These are phyloP conservation scores for Etheostoma perlongum DNA, from an alignment of 2,797 vertebrate genomes.

Conservation along the genomic window DNA sequence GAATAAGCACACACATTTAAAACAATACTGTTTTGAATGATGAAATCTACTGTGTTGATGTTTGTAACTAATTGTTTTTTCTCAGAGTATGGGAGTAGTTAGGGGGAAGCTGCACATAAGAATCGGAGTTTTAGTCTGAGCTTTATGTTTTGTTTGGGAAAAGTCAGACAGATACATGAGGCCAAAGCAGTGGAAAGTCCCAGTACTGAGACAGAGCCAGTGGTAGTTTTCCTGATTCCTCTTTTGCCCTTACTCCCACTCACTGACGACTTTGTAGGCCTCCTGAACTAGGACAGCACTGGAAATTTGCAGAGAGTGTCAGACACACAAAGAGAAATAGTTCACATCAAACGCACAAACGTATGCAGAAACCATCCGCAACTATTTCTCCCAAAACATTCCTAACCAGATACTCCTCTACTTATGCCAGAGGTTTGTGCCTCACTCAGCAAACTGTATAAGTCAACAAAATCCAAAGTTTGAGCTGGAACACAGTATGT, in stretches of 20 bases:
- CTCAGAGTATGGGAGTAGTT: slow-evolving; percentile 10
- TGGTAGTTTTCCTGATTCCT: slow-evolving; percentile 87
- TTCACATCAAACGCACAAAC: slow-evolving; percentile 50
- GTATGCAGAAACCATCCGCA: slow-evolving; percentile 64
- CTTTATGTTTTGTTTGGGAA: slow-evolving; percentile 68
- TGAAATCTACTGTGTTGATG: background rate
- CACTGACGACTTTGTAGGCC: slow-evolving; percentile 70
- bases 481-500: slow-evolving; percentile 50
- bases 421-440: slow-evolving; percentile 68
- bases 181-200: slow-evolving; percentile 93
- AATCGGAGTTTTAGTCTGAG: slow-evolving; percentile 20
- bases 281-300: slow-evolving; percentile 65
- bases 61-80: slow-evolving; percentile 8
- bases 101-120: slow-evolving; percentile 22
- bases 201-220: slow-evolving; percentile 88
- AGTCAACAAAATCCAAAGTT: slow-evolving; percentile 67
- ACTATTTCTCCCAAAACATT: slow-evolving; percentile 77
- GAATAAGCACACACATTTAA: slow-evolving; percentile 22
- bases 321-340: slow-evolving; percentile 45
- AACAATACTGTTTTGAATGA: slow-evolving; percentile 10
- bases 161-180: slow-evolving; percentile 64
- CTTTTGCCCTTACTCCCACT: slow-evolving; percentile 72
- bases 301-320: slow-evolving; percentile 28
- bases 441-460: slow-evolving; percentile 69
- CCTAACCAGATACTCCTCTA: slow-evolving; percentile 67